Evolutionary conservation across 2,797 vertebrate species (phyloP), one percentile per base, ranked within the genome.

Genomic region (Mormyrus hasselquistii): DNA sequence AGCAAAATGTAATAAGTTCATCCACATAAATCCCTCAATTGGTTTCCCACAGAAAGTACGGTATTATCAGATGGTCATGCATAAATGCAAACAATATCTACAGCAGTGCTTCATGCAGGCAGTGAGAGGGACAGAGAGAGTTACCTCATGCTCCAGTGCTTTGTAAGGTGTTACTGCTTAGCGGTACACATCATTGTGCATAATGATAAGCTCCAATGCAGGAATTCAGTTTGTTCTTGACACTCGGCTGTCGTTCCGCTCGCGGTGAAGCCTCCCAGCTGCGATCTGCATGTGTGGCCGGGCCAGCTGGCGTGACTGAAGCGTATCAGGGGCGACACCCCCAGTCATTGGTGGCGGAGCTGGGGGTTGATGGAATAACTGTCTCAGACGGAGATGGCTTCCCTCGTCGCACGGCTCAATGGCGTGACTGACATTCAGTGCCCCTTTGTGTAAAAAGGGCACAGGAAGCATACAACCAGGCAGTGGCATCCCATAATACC

Each of bases 181-280:
- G 89, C 90, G 4, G 57, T 84, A n/a, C 73, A 88, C 92, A 90
- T 89, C 89, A 89, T 91, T 92, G 91, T 93, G 92, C 92, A 93
- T 94, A 93, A 92, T 92, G 86, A 94, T 90, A 90, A 91, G 91
- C 91, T 90, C 88, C 90, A 92, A 92, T 8, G 92, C 91, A 92
- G 88, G 89, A 91, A 92, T 92, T 91, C 89, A 93, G 94, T 93
- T 93, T 93, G 92, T 92, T 93, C 90, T 86, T 82, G 88, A 92
- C 84, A 87, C 83, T 47, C 93, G 91, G 85, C 49, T 85, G 86
- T 38, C 47, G 76, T 90, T 90, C 76, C 79, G 89, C 86, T 76
- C 88, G 76, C 87, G 76, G 86, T 49, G 87, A 87, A 16, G 91
- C 62, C 87, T 1, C 86, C 88, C 91, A 92, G 92, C 91, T 91